A percentile compares a stretch with the other conserved stretches of the same genome.
phyloP scores from a whole-genome alignment of 2,888 invertebrate genomes.

The Diaperis boleti region DNA sequence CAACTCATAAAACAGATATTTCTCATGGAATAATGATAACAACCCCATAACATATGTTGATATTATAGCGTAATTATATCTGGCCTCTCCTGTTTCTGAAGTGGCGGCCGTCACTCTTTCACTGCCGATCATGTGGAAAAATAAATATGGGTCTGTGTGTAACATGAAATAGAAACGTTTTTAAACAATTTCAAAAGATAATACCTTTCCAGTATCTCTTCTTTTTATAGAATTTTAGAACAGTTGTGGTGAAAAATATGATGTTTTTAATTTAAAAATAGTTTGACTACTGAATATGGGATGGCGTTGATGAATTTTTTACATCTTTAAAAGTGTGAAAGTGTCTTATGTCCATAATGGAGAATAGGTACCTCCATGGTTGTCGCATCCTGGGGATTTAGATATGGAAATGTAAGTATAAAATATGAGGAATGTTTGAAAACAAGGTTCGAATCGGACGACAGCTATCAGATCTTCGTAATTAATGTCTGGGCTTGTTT shows the following conservation, averaged over 20 bases:
- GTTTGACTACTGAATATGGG: no score
- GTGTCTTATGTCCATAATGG: background rate
- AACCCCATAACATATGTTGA: slow-evolving; percentile 55
- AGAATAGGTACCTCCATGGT: background rate
- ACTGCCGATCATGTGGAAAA: no score
- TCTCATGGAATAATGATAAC: slow-evolving; percentile 51
- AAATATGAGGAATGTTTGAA: slow-evolving; percentile 52
- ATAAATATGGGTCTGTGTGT: no score
- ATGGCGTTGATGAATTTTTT: no score
- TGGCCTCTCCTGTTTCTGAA: slow-evolving; percentile 5
- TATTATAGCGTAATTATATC: slow-evolving; percentile 46
- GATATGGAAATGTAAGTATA: slow-evolving; percentile 37
- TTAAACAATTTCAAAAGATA: no score
- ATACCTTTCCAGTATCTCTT: no score
- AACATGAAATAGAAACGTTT: no score
- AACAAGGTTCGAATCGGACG: slow-evolving; percentile 56
- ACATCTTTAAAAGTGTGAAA: background rate
- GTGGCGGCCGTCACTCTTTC: background rate
- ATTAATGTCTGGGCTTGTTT: slow-evolving; percentile 68
- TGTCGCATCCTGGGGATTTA: background rate
- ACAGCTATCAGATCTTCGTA: slow-evolving; percentile 62
- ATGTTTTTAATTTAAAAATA: no score
- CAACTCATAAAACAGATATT: slow-evolving; percentile 48
- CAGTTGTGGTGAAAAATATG: no score
- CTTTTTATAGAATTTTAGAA: no score